Percentiles rank a stretch among this genome's conserved stretches.
These are phyloP conservation scores for Eupithecia vulgata DNA, from an alignment of 2,888 invertebrate genomes.

Conservation along the genomic window DNA sequence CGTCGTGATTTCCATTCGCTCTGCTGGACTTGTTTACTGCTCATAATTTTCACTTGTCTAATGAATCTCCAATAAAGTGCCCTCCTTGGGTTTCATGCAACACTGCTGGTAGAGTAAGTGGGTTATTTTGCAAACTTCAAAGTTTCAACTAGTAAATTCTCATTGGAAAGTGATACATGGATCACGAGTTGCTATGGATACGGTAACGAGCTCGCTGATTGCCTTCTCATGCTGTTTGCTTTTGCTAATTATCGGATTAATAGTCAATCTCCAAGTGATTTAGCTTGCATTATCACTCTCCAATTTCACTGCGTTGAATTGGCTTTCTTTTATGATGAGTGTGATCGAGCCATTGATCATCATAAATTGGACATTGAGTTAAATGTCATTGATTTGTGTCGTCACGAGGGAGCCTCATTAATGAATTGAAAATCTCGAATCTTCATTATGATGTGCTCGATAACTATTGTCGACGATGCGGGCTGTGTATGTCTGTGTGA, in stretches of 20 bases:
- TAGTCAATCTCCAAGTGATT: slow-evolving; percentile 54
- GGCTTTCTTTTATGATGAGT: slow-evolving; percentile 47
- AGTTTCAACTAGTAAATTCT: slow-evolving; percentile 67
- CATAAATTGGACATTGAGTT: slow-evolving; percentile 69
- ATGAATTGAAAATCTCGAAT: slow-evolving; percentile 76
- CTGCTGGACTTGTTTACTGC: slow-evolving; percentile 40
- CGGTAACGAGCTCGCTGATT: slow-evolving; percentile 68
- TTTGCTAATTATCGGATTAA: slow-evolving; percentile 67
- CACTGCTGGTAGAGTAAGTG: slow-evolving; percentile 51
- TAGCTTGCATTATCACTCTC: slow-evolving; percentile 53
- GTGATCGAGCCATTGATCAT: slow-evolving; percentile 66
- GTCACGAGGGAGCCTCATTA: slow-evolving; percentile 76
- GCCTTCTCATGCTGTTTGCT: slow-evolving; percentile 61
- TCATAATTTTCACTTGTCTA: slow-evolving; percentile 45
- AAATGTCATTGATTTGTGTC: slow-evolving; percentile 64
- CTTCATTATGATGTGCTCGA: slow-evolving; percentile 74
- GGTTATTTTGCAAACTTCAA: slow-evolving; percentile 61
- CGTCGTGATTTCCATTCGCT: slow-evolving; percentile 43
- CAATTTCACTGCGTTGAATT: slow-evolving; percentile 58
- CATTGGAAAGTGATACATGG: slow-evolving; percentile 69
- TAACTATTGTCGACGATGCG: slow-evolving; percentile 77
- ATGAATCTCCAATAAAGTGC: slow-evolving; percentile 51
- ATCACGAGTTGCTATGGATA: slow-evolving; percentile 66
- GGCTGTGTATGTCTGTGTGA: slow-evolving; percentile 61
- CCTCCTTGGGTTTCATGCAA: slow-evolving; percentile 52